Percentiles rank a stretch among this genome's conserved stretches.
Evolutionary conservation across 2,797 vertebrate species (phyloP).

Genomic region (Sebastes glaucus): DNA sequence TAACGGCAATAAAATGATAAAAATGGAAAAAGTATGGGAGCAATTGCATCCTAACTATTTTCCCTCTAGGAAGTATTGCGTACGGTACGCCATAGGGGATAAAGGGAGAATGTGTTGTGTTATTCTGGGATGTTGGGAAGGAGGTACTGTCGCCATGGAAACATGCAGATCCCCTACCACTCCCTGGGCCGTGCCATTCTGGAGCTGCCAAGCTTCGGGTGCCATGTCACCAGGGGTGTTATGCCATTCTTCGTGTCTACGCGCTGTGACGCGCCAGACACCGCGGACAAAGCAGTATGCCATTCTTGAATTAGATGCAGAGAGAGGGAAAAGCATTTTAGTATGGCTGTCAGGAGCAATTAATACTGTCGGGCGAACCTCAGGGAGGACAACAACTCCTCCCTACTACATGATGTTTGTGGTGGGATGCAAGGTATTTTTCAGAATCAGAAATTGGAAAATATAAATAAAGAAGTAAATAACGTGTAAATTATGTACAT

Average conservation of each 20-base stretch:
- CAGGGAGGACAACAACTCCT: background rate
- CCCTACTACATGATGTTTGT: no score
- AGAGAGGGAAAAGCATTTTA: constrained; percentile 30
- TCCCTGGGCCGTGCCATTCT: constrained; percentile 63
- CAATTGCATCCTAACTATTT: constrained; percentile 49
- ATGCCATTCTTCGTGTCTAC: constrained; percentile 48
- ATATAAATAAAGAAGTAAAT: no score
- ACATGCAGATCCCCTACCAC: constrained; percentile 67
- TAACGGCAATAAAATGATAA: constrained; percentile 18
- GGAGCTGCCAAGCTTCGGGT: constrained; percentile 58
- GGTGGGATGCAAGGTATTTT: no score
- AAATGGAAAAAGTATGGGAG: constrained; percentile 19
- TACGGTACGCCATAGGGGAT: constrained; percentile 52
- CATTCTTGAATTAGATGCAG: constrained; percentile 40
- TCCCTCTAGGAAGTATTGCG: constrained; percentile 58
- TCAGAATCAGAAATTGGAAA: no score
- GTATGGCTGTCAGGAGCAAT: constrained; percentile 3
- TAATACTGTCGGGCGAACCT: background rate
- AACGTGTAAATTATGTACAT: no score
- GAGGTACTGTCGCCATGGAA: constrained; percentile 68
- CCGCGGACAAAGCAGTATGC: constrained; percentile 25
- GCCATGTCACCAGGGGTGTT: constrained; percentile 56
- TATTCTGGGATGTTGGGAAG: constrained; percentile 76
- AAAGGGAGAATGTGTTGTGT: constrained; percentile 65
- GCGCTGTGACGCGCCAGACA: constrained; percentile 34